A percentile compares a stretch with the other conserved stretches of the same genome.
phyloP scores from a whole-genome alignment of 2,113 vertebrate species.

The Lontra canadensis region DNA sequence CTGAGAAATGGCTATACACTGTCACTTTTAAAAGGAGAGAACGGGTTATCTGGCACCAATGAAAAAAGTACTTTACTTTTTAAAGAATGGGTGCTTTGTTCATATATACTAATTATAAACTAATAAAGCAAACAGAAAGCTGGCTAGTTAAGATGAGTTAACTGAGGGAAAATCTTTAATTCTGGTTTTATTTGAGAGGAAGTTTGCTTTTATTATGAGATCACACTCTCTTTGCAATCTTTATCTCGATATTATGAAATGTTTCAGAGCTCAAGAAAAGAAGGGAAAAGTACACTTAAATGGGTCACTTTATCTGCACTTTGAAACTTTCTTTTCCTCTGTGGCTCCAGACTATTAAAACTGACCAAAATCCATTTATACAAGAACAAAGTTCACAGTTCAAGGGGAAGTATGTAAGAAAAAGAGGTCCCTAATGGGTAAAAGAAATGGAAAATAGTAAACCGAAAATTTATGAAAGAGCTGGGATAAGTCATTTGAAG shows the following conservation, averaged over 20 bases:
- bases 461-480: neutral
- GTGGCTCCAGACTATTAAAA: conserved; percentile 35
- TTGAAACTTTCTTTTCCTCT: conserved; percentile 36
- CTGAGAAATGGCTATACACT: neutral
- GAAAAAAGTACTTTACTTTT: neutral
- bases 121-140: neutral
- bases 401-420: conserved; percentile 47
- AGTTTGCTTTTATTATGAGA: conserved; percentile 66
- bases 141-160: conserved; percentile 26
- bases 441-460: conserved; percentile 38
- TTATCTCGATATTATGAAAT: conserved; percentile 50
- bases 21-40: neutral
- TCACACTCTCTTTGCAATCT: neutral
- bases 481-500: neutral
- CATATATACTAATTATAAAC: neutral
- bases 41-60: neutral
- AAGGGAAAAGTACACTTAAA: conserved; percentile 3
- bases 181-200: conserved; percentile 55
- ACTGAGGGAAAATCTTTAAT: conserved; percentile 38
- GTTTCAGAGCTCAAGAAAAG: conserved; percentile 28
- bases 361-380: conserved; percentile 40
- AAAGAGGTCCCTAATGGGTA: conserved; percentile 29
- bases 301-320: conserved; percentile 39
- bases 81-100: neutral
- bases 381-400: conserved; percentile 60